Conservation (phyloP, 2,797 vertebrate genomes). For the Mormyrus proboscirostris region DNA sequence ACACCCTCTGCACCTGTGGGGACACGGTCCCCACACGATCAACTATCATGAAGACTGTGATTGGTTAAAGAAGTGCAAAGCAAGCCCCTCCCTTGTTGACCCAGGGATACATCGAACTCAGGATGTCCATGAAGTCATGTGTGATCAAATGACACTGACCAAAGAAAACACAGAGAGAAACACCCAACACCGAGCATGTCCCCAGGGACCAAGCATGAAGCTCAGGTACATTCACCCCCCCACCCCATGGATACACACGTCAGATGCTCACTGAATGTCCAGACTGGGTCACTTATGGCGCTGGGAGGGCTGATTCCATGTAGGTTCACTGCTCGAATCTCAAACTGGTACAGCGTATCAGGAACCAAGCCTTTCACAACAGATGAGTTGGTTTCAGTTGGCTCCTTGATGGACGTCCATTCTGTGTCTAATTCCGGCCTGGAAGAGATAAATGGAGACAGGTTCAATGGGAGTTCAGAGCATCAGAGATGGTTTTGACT, state of each 20-base stretch:
- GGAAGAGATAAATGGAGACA: conserved; percentile 22
- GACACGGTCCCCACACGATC: too few relatives aligned
- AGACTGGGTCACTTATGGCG: conserved; percentile 45
- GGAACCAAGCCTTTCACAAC: conserved; percentile 67
- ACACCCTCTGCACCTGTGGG: conserved; percentile 64
- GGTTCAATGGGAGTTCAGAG: not conserved
- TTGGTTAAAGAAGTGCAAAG: not conserved
- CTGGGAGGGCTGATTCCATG: conserved; percentile 56
- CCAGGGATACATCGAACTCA: not conserved
- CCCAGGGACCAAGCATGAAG: not conserved
- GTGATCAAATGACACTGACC: not conserved
- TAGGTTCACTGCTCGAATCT: conserved; percentile 53
- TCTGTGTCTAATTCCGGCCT: conserved; percentile 63
- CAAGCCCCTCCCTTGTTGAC: not conserved
- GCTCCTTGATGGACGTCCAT: conserved; percentile 63
- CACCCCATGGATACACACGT: conserved; percentile 25
- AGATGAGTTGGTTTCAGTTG: conserved; percentile 64
- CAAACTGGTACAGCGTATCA: conserved; percentile 63
- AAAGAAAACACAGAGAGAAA: not conserved
- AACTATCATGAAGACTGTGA: not conserved
- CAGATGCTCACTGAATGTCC: conserved; percentile 60
- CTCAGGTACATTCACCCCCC: not conserved
- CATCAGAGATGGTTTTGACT: not conserved
- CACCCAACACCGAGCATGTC: not conserved
- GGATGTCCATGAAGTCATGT: not conserved